Percentiles rank a stretch among this genome's conserved stretches.
These are phyloP conservation scores for Horisme vitalbata DNA, from an alignment of 2,888 invertebrate species.

Conservation along the genomic window DNA sequence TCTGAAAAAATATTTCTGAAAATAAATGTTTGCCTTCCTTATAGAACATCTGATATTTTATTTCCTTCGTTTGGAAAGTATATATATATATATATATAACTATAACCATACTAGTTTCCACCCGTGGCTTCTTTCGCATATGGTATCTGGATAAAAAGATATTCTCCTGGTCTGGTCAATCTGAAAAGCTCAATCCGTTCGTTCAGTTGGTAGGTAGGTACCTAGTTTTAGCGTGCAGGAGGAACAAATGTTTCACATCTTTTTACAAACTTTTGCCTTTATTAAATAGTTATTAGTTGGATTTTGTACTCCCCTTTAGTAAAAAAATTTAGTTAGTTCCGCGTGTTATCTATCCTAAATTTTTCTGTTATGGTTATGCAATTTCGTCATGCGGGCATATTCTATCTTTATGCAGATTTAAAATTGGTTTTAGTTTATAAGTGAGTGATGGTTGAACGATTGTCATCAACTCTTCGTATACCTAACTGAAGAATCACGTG, in stretches of 20 bases:
- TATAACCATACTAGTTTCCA: too few relatives aligned
- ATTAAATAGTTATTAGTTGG: too few relatives aligned
- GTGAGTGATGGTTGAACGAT: constrained; percentile 3
- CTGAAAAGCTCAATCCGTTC: too few relatives aligned
- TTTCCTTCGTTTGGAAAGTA: too few relatives aligned
- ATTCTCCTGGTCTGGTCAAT: too few relatives aligned
- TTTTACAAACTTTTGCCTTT: constrained; percentile 1
- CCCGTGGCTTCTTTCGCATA: too few relatives aligned
- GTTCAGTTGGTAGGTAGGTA: too few relatives aligned
- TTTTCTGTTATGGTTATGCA: background rate
- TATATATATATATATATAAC: too few relatives aligned
- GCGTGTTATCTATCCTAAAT: constrained; percentile 5
- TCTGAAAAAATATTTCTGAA: background rate
- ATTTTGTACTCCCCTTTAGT: constrained; percentile 4
- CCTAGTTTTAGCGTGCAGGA: too few relatives aligned
- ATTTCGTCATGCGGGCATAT: constrained; percentile 11
- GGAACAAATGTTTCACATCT: too few relatives aligned
- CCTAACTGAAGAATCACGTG: constrained; percentile 10
- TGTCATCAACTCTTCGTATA: background rate
- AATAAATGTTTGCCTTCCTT: background rate
- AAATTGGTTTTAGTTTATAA: constrained; percentile 10
- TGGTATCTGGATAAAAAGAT: too few relatives aligned
- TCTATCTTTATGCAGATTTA: background rate
- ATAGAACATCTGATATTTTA: too few relatives aligned
- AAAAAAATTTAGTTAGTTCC: background rate